Conservation (phyloP, 2,113 vertebrate species). For the Phoxinus phoxinus region DNA sequence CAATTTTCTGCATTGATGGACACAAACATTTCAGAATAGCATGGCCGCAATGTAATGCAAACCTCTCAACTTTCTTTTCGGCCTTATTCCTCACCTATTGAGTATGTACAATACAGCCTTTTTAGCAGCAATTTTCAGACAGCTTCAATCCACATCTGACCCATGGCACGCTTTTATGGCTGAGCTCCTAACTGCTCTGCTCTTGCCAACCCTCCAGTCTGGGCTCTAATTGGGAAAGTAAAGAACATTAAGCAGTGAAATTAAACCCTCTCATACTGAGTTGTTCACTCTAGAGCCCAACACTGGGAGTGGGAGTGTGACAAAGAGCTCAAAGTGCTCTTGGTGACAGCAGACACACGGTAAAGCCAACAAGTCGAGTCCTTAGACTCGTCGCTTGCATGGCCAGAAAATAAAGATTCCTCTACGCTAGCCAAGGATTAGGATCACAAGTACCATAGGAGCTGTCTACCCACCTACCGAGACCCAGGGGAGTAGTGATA, state of each 20-base stretch:
- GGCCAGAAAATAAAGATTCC: conserved; percentile 50
- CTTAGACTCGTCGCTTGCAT: background rate
- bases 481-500: conserved; percentile 61
- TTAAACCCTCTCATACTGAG: conserved; percentile 44
- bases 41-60: conserved; percentile 49
- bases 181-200: conserved; percentile 48
- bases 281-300: conserved; percentile 40
- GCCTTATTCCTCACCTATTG: conserved; percentile 44
- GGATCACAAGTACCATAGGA: conserved; percentile 59
- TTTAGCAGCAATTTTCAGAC: conserved; percentile 54
- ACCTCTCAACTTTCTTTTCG: conserved; percentile 35
- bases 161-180: conserved; percentile 52
- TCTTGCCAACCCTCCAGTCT: conserved; percentile 43
- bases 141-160: conserved; percentile 46
- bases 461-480: conserved; percentile 58
- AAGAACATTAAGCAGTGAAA: conserved; percentile 51
- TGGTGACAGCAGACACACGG: conserved; percentile 41
- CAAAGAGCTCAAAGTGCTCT: conserved; percentile 31
- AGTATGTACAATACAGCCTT: conserved; percentile 36
- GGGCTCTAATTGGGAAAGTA: conserved; percentile 30
- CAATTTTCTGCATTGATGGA: conserved; percentile 38
- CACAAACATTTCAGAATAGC: conserved; percentile 40
- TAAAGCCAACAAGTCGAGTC: conserved; percentile 38
- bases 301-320: conserved; percentile 37
- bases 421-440: conserved; percentile 29